Conservation (phyloP, 2,113 vertebrate species). For the Pao palembangensis region DNA sequence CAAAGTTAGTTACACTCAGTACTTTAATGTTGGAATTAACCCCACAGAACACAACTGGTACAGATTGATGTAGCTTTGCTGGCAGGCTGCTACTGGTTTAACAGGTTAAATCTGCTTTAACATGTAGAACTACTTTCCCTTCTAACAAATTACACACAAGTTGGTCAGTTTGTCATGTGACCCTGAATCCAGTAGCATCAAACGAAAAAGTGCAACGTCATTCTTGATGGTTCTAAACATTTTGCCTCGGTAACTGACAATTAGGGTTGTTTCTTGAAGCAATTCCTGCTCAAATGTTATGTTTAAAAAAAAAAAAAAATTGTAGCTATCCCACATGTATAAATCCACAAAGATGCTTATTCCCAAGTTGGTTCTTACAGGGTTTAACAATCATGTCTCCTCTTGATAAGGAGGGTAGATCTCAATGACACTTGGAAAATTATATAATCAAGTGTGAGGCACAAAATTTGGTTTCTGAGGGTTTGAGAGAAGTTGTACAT, state of each 20-base stretch:
- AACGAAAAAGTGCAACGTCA: constrained; percentile 31
- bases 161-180: neutral
- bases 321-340: constrained; percentile 21
- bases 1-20: no score
- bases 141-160: no score
- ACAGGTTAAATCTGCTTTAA: neutral
- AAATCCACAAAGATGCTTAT: constrained; percentile 38
- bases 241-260: neutral
- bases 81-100: neutral
- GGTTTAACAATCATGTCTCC: constrained; percentile 1
- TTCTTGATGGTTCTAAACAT: neutral
- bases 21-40: no score
- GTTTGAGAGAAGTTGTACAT: constrained; percentile 21
- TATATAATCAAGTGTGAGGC: constrained; percentile 29
- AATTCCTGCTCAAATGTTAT: neutral
- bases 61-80: neutral
- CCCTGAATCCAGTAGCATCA: constrained; percentile 18
- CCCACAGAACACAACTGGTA: neutral
- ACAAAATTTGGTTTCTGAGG: constrained; percentile 32
- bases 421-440: constrained; percentile 1
- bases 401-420: no score
- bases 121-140: neutral
- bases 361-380: constrained; percentile 1
- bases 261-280: no score
- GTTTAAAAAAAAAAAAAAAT: neutral